These are phyloP conservation scores for Pithys albifrons DNA, from an alignment of 2,113 vertebrate species.

Conservation along the genomic window DNA sequence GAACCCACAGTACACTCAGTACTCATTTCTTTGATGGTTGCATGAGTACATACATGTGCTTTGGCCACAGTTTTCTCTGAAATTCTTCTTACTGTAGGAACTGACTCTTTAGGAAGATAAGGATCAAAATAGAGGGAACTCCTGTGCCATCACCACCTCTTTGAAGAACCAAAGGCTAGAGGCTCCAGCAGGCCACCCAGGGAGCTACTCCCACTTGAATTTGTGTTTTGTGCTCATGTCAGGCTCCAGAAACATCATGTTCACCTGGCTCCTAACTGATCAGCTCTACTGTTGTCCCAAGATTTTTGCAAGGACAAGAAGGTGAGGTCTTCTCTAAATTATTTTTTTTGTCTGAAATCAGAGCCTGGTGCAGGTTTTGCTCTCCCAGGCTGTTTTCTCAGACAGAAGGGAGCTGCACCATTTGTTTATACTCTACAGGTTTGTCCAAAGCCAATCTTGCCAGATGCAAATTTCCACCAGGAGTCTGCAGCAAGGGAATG, in stretches of 20 bases:
- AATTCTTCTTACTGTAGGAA: background rate
- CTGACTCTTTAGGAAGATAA: background rate
- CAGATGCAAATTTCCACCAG: background rate
- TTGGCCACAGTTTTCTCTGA: background rate
- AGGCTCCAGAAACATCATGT: background rate
- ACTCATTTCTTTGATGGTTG: background rate
- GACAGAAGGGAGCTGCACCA: fast-evolving
- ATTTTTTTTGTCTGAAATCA: background rate
- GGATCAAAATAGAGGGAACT: background rate
- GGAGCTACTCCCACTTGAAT: background rate
- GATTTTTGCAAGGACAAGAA: background rate
- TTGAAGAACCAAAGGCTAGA: background rate
- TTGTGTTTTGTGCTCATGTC: background rate
- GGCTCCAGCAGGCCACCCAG: background rate
- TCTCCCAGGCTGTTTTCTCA: background rate
- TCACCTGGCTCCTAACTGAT: background rate
- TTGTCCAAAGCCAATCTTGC: background rate
- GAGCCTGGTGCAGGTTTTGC: background rate
- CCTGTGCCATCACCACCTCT: background rate
- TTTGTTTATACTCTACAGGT: background rate
- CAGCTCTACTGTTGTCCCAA: background rate
- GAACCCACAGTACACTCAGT: background rate
- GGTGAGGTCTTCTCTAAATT: background rate
- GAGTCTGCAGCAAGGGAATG: background rate
- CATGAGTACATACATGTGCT: fast-evolving